Base-by-base conservation (phyloP, 1,140 invertebrate species). In the Pseudoatta argentina region DNA sequence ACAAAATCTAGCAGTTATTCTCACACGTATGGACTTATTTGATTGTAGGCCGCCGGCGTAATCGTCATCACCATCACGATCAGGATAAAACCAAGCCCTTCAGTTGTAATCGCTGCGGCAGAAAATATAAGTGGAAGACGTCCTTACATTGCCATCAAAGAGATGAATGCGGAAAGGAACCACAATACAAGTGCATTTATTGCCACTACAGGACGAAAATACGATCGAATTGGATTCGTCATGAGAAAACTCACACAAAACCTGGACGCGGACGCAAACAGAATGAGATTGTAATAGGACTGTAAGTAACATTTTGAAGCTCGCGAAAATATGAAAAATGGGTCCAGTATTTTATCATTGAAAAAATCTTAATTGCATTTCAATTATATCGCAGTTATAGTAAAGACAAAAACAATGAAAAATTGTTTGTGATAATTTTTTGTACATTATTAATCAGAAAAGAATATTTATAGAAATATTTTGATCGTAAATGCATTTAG, bases 71-170 rank as follows among this genome's bases (percentile, higher is more conserved):
- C 21, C 27, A 34, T 14, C 57, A 83, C 51, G 34, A 64, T 61
- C 55, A 24, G 21, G 72, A 77, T 44, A 39, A 48, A 30, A 34
- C 6, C 44, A 86, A 86, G 16, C 85, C 85, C 24, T 79, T 79
- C 75, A 86, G 82, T 71, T 95, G 95, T 73, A 77, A 86, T 0
- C 92, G 61, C 6, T 96, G 96, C 82, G 95, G 95, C 55, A 95
- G 95, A 83, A 91, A 92, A 39, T 96, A 96, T 90, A 95, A 94
- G 71, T 95, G 94, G 91, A 91, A 93, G 81, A 94, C 95, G 30
- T 96, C 95, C 3, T 89, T 96, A 67, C 90, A 94, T 21, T 93
- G 95, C 10, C 96, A 96, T 86, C 91, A 94, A 81, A 92, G 93
- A 5, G 95, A 95, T 69, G 96, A 96, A 71, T 96, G 96, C 72